Conservation (phyloP, 2,888 invertebrate species). For the Fragum whitleyi region DNA sequence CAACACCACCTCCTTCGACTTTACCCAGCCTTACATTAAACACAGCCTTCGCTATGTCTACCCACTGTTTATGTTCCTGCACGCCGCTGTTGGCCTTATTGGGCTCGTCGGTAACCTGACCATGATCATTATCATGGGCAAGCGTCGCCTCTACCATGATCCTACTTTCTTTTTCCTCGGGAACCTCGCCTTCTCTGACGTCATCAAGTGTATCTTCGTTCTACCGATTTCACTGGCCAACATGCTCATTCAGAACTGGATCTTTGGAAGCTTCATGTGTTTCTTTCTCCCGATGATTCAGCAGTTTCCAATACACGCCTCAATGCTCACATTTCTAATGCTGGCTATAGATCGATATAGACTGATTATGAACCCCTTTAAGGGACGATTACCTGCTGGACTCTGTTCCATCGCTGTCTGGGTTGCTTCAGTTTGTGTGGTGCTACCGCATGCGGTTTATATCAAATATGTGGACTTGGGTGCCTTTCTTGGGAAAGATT, state of each 20-base stretch:
- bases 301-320: constrained; percentile 90
- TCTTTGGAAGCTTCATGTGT: constrained; percentile 90
- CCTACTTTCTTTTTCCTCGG: constrained; percentile 89
- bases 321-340: constrained; percentile 89
- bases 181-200: constrained; percentile 89
- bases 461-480: constrained; percentile 90
- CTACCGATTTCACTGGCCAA: constrained; percentile 90
- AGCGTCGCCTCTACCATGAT: constrained; percentile 88
- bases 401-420: constrained; percentile 90
- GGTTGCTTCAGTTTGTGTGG: constrained; percentile 90
- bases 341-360: constrained; percentile 90
- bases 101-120: constrained; percentile 88
- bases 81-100: constrained; percentile 86
- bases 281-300: constrained; percentile 91
- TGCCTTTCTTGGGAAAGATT: constrained; percentile 86
- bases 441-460: constrained; percentile 91
- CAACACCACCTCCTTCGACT: constrained; percentile 86
- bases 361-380: constrained; percentile 88
- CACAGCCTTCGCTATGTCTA: constrained; percentile 87
- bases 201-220: constrained; percentile 89
- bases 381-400: constrained; percentile 88
- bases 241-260: constrained; percentile 90
- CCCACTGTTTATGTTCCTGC: constrained; percentile 88
- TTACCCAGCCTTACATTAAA: constrained; percentile 88
- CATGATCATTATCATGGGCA: constrained; percentile 86